Conservation (phyloP, 2,113 vertebrate species). For the Cyanistes caeruleus region DNA sequence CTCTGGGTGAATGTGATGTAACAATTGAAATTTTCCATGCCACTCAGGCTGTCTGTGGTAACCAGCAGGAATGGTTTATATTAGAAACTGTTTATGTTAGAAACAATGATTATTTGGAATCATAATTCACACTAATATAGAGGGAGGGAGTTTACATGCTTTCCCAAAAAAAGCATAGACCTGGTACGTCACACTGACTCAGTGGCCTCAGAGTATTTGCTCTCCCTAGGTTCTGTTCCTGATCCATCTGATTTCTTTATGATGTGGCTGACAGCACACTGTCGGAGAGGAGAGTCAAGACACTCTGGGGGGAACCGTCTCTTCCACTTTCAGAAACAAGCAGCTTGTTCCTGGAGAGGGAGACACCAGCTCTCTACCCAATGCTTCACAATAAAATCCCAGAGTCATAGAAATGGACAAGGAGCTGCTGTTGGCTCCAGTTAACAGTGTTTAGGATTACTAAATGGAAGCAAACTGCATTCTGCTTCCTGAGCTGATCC, state of each 20-base stretch:
- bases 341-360: not conserved
- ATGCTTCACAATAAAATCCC: not conserved
- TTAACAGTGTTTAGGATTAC: not conserved
- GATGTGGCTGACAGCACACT: accelerated
- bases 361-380: not conserved
- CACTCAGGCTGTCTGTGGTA: not conserved
- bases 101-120: not conserved
- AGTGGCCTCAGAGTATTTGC: not conserved
- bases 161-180: not conserved
- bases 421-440: not conserved
- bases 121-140: slow-evolving; percentile 22
- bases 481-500: not conserved
- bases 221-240: not conserved
- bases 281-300: not conserved
- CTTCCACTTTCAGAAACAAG: not conserved
- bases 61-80: slow-evolving; percentile 29
- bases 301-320: not conserved
- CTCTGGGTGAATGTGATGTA: not conserved
- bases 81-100: slow-evolving; percentile 48
- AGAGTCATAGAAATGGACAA: not conserved
- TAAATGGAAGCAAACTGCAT: not conserved
- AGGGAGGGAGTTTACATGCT: not conserved
- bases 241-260: not conserved
- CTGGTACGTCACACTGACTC: not conserved
- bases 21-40: slow-evolving; percentile 45